Base-by-base conservation (phyloP, 2,888 invertebrate genomes). In the Nomada lathburiana region DNA sequence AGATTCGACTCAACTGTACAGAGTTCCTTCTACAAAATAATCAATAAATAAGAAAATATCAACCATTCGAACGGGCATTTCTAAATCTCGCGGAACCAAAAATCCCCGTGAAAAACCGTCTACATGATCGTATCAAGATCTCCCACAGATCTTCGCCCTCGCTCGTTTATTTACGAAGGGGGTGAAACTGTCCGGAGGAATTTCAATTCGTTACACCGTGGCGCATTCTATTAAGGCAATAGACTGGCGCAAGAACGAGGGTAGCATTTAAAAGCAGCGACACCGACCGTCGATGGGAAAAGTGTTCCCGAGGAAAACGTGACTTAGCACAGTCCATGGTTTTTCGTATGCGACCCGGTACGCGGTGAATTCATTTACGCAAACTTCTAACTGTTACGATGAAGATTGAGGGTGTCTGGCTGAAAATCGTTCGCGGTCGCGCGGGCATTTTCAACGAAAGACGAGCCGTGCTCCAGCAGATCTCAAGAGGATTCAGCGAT, bases 391-490 rank as follows among this genome's bases (percentile, higher is more conserved):
- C 88, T 83, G 88, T 74, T 82, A 74, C 82, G 84, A 88, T 88
- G 88, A 88, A 88, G 88, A 88, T 87, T 83, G 87, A 87, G 88
- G 67, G 84, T 77, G 86, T 76, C 82, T 76, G 80, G 77, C 63
- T 77, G 60, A 42, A 84, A 87, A 84, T 85, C 83, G 76, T 18
- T 64, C 82, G 76, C 59, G 86, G 65, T 78, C 74, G 71, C 72
- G 47, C 47, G 67, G 83, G 82, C 82, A 85, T 85, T 84, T 82
- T 81, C 81, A 75, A 71, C 79, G 64, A 79, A 64, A 80, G 83
- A 65, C 79, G 59, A 76, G 55, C 73, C 86, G 86, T 84, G 86
- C 80, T 62, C 53, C 62, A 74, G 70, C 79, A 76, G 82, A 85
- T 86, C 81, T 77, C 79, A 47, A 75, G 86, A 75, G 88, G 85